phyloP scores from a whole-genome alignment of 1,140 invertebrate genomes.

The Ridgeia piscesae region DNA sequence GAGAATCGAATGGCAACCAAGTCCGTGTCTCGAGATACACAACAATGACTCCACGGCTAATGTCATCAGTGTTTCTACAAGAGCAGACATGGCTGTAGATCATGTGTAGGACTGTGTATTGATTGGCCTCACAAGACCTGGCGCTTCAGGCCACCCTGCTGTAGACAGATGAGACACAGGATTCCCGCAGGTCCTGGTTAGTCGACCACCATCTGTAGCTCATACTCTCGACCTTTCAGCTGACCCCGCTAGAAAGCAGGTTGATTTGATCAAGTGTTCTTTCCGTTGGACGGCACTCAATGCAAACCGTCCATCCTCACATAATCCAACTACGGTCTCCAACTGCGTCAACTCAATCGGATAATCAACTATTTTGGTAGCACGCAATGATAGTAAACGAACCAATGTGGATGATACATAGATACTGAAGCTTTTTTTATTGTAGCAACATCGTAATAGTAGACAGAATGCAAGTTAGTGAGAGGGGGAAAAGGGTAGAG shows the following conservation, averaged over 20 bases:
- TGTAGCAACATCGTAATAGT: too few relatives aligned
- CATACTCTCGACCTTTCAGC: not conserved
- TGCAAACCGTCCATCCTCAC: not conserved
- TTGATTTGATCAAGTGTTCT: not conserved
- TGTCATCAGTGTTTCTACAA: not conserved
- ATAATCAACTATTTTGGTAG: not conserved
- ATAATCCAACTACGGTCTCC: not conserved
- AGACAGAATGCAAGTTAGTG: too few relatives aligned
- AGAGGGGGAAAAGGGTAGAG: too few relatives aligned
- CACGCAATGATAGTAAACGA: not conserved
- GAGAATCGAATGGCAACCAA: not conserved
- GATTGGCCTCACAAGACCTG: not conserved
- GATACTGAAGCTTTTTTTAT: not conserved
- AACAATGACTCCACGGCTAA: not conserved
- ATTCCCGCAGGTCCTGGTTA: not conserved
- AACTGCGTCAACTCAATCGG: not conserved
- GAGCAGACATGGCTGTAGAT: not conserved
- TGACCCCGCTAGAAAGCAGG: not conserved
- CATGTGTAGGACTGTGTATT: not conserved
- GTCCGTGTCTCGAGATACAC: not conserved
- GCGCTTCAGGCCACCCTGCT: not conserved
- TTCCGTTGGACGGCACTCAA: not conserved
- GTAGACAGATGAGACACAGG: not conserved
- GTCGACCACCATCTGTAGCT: not conserved
- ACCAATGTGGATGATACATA: not conserved